phyloP scores from a whole-genome alignment of 2,113 vertebrate genomes.

The Lampris megalopsis region DNA sequence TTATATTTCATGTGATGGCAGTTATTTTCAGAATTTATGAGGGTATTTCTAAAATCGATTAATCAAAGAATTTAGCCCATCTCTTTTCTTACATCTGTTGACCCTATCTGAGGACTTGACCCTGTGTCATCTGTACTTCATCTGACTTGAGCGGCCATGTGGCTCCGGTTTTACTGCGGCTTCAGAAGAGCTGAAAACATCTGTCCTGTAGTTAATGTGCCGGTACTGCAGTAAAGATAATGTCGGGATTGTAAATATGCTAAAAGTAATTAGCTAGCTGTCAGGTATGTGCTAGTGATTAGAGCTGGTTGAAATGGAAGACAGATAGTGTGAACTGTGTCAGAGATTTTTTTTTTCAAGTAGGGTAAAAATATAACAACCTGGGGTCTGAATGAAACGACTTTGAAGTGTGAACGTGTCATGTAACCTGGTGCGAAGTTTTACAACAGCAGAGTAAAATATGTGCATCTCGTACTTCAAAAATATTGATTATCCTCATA shows the following conservation, averaged over 20 bases:
- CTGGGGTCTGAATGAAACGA: constrained; percentile 2
- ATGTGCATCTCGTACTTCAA: constrained; percentile 11
- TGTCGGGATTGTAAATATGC: constrained; percentile 68
- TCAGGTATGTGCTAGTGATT: constrained; percentile 31
- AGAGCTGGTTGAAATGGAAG: constrained; percentile 24
- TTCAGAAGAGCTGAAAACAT: constrained; percentile 60
- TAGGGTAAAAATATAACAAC: background rate
- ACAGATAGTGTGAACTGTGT: constrained; percentile 10
- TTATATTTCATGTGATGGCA: constrained; percentile 15
- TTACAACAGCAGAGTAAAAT: constrained; percentile 9
- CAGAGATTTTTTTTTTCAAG: background rate
- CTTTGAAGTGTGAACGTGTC: constrained; percentile 22
- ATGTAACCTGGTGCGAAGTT: background rate
- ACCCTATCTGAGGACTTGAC: constrained; percentile 27
- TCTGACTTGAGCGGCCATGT: constrained; percentile 44
- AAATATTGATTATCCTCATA: constrained; percentile 16
- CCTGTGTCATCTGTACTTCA: constrained; percentile 34
- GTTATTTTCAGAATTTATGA: too few species aligned
- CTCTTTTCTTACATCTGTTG: too few species aligned
- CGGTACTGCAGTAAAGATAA: constrained; percentile 70
- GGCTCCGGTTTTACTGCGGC: constrained; percentile 24
- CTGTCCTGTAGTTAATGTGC: constrained; percentile 67
- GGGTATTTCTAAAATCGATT: too few species aligned
- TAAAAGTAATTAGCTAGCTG: constrained; percentile 66
- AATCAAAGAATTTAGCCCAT: too few species aligned